A percentile compares a stretch with the other conserved stretches of the same genome.
phyloP scores from a whole-genome alignment of 2,888 invertebrate species.

The Drosophila demipolita region DNA sequence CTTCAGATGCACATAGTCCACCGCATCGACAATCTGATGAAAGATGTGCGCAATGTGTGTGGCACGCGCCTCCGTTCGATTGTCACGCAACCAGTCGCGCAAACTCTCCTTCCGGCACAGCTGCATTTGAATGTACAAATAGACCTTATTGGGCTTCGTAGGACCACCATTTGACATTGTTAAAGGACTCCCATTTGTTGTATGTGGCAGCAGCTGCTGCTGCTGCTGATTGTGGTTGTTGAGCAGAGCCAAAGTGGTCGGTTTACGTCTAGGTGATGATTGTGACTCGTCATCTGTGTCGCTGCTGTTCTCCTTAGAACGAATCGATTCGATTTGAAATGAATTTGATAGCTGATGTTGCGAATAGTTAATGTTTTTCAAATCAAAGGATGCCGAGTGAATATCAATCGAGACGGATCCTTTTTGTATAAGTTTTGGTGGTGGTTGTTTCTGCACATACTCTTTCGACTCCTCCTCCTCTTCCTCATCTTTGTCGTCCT shows the following conservation, averaged over 20 bases:
- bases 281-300: constrained; percentile 47
- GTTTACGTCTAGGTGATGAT: constrained; percentile 61
- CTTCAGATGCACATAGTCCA: constrained; percentile 96
- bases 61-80: constrained; percentile 85
- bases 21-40: constrained; percentile 96
- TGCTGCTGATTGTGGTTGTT: constrained; percentile 49
- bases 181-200: constrained; percentile 26
- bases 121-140: constrained; percentile 99
- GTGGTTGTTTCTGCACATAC: neutral
- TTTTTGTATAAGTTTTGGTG: constrained; percentile 20
- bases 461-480: neutral
- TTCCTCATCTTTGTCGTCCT: constrained; percentile 1
- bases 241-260: constrained; percentile 82
- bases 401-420: constrained; percentile 80
- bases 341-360: constrained; percentile 83
- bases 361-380: constrained; percentile 77
- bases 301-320: constrained; percentile 66
- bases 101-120: constrained; percentile 95
- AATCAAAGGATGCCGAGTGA: constrained; percentile 76
- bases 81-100: constrained; percentile 93
- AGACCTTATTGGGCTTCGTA: constrained; percentile 86
- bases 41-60: constrained; percentile 89
- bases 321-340: constrained; percentile 84
- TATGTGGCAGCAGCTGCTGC: constrained; percentile 24
- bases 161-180: constrained; percentile 41